These are phyloP conservation scores for Allophyes oxyacanthae DNA, from an alignment of 2,888 invertebrate genomes.

Conservation along the genomic window DNA sequence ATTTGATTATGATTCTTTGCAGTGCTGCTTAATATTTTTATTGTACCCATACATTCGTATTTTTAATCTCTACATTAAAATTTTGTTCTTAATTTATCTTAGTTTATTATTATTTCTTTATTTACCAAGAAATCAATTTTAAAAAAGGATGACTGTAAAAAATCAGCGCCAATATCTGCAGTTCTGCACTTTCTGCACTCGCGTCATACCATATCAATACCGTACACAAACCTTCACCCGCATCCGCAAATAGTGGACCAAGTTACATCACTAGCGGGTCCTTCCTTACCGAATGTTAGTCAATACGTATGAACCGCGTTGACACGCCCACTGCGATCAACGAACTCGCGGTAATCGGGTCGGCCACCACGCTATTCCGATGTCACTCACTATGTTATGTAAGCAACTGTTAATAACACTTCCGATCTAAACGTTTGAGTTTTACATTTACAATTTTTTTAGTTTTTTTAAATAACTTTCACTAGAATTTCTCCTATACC, in stretches of 20 bases:
- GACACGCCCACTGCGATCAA: slow-evolving; percentile 74
- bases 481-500: no score
- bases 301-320: slow-evolving; percentile 37
- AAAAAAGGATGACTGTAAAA: no score
- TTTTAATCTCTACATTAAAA: no score
- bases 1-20: no score
- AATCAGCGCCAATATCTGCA: no score
- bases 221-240: slow-evolving; percentile 11
- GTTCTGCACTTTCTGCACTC: no score
- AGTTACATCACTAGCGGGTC: slow-evolving; percentile 36
- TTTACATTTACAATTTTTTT: neutral
- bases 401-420: slow-evolving; percentile 38
- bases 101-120: no score
- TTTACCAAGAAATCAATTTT: no score
- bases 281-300: slow-evolving; percentile 40
- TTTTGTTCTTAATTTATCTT: no score
- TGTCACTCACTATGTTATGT: slow-evolving; percentile 36
- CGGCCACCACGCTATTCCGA: slow-evolving; percentile 55
- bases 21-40: no score
- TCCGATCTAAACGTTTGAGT: slow-evolving; percentile 8
- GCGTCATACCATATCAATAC: neutral
- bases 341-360: slow-evolving; percentile 75
- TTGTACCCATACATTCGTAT: no score
- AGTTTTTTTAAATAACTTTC: no score
- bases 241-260: neutral